Base-by-base conservation (phyloP, 2,888 invertebrate species). In the Eristalis pertinax region DNA sequence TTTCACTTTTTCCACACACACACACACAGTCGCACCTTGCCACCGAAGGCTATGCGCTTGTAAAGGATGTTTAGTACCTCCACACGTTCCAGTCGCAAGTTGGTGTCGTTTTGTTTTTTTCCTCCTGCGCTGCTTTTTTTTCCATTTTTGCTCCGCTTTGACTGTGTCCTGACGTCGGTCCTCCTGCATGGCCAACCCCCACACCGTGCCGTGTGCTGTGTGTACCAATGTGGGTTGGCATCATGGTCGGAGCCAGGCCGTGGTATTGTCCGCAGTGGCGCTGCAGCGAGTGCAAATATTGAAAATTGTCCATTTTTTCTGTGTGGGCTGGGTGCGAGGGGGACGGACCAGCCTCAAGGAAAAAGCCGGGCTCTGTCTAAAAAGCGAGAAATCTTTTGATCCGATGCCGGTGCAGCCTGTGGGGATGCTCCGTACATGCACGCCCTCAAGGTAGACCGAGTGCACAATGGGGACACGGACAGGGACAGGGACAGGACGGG, bases 301-400 rank as follows among this genome's bases (percentile, higher is more conserved):
- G 81, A 63, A 63, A 68, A 58, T 38, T 58, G 38, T 74, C 26
- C 26, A 29, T 60, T 64, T 64, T 65, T 65, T 32, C 7, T 22
- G 64, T 32, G 15, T 0, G n/a, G 35, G 10, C 1, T 32, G 32
- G 32, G 8, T 4, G 32, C 8, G 32, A 26, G 29, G 29, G 26
- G 2, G 26, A 26, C 5, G 13, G n/a, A 72, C 56, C 2, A 50
- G 50, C 50, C 77, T 63, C 69, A 70, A 43, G 72, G 79, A 62
- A 43, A 62, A 73, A 19, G 11, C 41, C 63, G 22, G 24, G 15
- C 32, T 56, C 22, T 68, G 63, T 64, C 63, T 41, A 63, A 74
- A 80, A 75, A 79, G 62, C 73, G 79, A 81, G 81, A 81, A 75
- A 81, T 81, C 81, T 81, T 81, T 81, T 75, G 81, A 81, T 81